phyloP scores from a whole-genome alignment of 2,888 invertebrate genomes.

The Tetropium fuscum region DNA sequence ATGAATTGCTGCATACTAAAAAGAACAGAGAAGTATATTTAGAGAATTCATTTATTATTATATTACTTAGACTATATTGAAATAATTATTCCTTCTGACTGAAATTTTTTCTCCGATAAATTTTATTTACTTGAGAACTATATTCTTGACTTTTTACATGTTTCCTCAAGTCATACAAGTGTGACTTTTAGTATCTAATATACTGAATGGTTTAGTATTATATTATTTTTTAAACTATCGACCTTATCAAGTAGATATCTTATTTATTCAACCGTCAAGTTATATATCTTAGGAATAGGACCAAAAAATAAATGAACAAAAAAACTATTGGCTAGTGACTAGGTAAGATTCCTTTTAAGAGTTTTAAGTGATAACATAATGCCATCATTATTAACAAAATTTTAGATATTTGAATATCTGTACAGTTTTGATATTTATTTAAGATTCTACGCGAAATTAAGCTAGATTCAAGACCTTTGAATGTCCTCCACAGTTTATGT shows the following conservation, averaged over 20 bases:
- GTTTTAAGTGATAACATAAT: conserved; percentile 27
- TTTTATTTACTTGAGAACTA: no score
- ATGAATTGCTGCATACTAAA: no score
- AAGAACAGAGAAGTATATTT: no score
- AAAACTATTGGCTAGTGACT: conserved; percentile 41
- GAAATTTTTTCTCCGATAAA: no score
- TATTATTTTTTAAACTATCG: conserved; percentile 9
- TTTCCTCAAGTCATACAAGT: no score
- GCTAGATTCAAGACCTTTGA: not conserved
- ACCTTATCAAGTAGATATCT: conserved; percentile 14
- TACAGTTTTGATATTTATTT: conserved; percentile 11
- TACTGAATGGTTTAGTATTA: conserved; percentile 19
- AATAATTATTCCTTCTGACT: no score
- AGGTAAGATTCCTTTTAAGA: conserved; percentile 34
- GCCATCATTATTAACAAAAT: conserved; percentile 23
- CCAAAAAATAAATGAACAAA: conserved; percentile 35
- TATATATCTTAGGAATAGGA: conserved; percentile 25
- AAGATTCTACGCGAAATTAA: conserved; percentile 14
- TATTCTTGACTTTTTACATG: no score
- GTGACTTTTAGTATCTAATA: not conserved
- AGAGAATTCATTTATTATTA: no score
- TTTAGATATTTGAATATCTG: conserved; percentile 1
- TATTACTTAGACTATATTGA: no score
- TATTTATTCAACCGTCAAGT: conserved; percentile 26
- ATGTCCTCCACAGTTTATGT: conserved; percentile 20